Evolutionary conservation across 2,888 invertebrate genomes (phyloP).

Genomic region (Luffia ferchaultella): DNA sequence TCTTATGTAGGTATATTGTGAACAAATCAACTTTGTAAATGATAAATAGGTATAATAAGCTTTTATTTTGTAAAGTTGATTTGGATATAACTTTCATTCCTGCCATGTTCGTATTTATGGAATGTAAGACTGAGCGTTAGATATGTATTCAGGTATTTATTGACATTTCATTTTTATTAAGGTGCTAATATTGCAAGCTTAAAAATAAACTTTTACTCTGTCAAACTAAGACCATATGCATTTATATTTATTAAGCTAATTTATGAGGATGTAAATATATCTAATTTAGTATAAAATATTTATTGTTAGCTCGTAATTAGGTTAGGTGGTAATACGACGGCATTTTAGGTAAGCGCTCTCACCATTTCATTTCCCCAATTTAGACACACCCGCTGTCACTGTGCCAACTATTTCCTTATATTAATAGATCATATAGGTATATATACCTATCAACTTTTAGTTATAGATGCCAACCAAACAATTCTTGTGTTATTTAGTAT

Average conservation of each 20-base stretch:
- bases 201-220: background rate
- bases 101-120: background rate
- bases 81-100: background rate
- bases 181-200: background rate
- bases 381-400: too few relatives aligned
- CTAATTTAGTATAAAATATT: conserved; percentile 25
- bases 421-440: too few relatives aligned
- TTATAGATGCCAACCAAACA: too few relatives aligned
- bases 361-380: too few relatives aligned
- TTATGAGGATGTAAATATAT: conserved; percentile 23
- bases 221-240: background rate
- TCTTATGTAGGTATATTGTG: too few relatives aligned
- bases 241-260: conserved; percentile 12
- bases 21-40: too few relatives aligned
- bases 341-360: conserved; percentile 35
- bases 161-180: background rate
- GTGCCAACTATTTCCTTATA: too few relatives aligned
- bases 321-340: conserved; percentile 22
- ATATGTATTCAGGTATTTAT: background rate
- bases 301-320: conserved; percentile 26
- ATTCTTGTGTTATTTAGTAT: too few relatives aligned
- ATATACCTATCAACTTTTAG: too few relatives aligned
- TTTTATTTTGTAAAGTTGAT: background rate
- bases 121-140: background rate
- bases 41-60: too few relatives aligned